Conservation (phyloP, 1,140 invertebrate genomes). For the Dendrolimus kikuchii region DNA sequence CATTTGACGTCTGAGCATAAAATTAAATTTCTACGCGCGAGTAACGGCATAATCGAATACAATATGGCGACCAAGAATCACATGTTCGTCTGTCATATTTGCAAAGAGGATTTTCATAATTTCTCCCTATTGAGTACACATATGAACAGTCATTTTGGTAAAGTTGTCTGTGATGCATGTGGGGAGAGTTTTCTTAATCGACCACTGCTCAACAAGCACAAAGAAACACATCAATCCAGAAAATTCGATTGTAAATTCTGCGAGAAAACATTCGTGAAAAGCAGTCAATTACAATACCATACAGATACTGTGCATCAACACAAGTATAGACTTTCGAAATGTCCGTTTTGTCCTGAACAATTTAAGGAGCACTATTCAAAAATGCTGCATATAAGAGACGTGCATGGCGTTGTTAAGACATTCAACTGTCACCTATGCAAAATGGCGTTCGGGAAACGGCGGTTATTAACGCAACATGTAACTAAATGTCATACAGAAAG, state of each 20-base stretch:
- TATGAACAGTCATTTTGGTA: constrained; percentile 52
- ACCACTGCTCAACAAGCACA: constrained; percentile 57
- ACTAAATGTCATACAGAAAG: constrained; percentile 66
- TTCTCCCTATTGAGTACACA: constrained; percentile 35
- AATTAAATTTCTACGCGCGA: constrained; percentile 18
- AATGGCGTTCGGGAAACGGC: constrained; percentile 21
- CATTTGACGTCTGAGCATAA: constrained; percentile 32
- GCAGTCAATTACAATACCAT: constrained; percentile 36
- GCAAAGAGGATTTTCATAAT: constrained; percentile 17
- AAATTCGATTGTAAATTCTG: constrained; percentile 28
- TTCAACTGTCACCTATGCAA: constrained; percentile 38
- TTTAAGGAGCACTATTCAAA: constrained; percentile 43
- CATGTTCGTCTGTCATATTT: constrained; percentile 34
- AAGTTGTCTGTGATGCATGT: constrained; percentile 65
- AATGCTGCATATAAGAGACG: constrained; percentile 35
- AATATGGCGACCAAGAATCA: constrained; percentile 24
- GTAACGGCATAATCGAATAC: constrained; percentile 42
- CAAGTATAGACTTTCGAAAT: constrained; percentile 26
- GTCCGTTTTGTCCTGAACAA: constrained; percentile 25
- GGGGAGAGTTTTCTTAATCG: constrained; percentile 55
- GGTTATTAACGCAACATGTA: constrained; percentile 39
- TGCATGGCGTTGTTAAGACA: constrained; percentile 28
- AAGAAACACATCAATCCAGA: constrained; percentile 35
- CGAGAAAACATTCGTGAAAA: constrained; percentile 30
- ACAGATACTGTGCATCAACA: constrained; percentile 30